Conservation (phyloP, 1,140 invertebrate genomes). For the Pachypsylla venusta region DNA sequence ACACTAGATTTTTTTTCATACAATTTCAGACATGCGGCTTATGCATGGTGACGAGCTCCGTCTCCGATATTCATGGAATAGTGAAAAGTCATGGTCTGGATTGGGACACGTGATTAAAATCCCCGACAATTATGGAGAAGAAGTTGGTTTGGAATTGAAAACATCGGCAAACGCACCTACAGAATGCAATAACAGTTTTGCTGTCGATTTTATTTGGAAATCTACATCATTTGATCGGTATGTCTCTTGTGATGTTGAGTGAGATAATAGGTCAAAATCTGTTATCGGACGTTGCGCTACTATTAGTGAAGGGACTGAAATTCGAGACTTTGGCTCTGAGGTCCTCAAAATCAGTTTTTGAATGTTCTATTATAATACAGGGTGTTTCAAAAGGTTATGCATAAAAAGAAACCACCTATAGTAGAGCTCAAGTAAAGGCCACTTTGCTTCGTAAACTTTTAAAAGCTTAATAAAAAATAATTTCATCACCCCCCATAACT, state of each 20-base stretch:
- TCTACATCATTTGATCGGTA: slow-evolving; percentile 95
- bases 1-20: no score
- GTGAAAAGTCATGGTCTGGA: slow-evolving; percentile 86
- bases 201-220: slow-evolving; percentile 99
- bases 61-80: slow-evolving; percentile 82
- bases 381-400: no score
- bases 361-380: no score
- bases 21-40: slow-evolving; percentile 74
- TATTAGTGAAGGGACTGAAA: no score
- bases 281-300: no score
- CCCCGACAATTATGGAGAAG: slow-evolving; percentile 96
- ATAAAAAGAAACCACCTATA: no score
- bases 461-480: no score
- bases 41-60: slow-evolving; percentile 98
- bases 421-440: no score
- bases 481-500: no score
- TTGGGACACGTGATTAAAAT: slow-evolving; percentile 97
- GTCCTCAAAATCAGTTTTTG: no score
- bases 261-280: background rate
- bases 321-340: no score
- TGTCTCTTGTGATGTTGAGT: slow-evolving; percentile 12
- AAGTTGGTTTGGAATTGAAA: slow-evolving; percentile 94
- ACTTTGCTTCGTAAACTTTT: no score
- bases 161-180: slow-evolving; percentile 74
- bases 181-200: slow-evolving; percentile 88